Base-by-base conservation (phyloP, 2,888 invertebrate genomes). In the Zonitis immaculata region DNA sequence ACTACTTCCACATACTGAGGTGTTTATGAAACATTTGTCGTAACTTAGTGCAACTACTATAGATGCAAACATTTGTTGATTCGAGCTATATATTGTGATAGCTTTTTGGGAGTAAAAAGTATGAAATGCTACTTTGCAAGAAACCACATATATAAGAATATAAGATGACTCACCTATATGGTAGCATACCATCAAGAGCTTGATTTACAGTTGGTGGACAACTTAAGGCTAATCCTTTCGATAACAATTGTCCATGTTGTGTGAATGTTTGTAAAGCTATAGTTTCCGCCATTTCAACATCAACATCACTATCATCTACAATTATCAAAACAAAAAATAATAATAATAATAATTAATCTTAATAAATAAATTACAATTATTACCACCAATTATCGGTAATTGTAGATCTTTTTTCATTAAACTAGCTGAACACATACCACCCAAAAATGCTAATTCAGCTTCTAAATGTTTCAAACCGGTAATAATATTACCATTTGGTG, bases 391-490 rank as follows among this genome's bases (percentile, higher is more conserved):
- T 47, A 77, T 77, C 59, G 82, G 89, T 58, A 91, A 78, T 49
- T 82, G 78, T 30, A 91, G 80, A 73, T 90, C 89, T 69, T 87
- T 88, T 70, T 87, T 90, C 78, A 96, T 89, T 4, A 97, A 83
- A 66, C 91, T 88, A 9, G 93, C 87, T 12, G 94, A 90, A 74
- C 95, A 95, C 79, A 91, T 89, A 48, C 95, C 94, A 2, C 93
- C 95, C 26, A 95, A 81, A 76, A 92, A 91, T 0, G 92, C 83
- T 49, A 97, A 77, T 73, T 96, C 97, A 72, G 89, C 89, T 77
- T 97, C 97, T 53, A 96, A 77, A 58, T 89, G 87, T 58, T 82
- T 81, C 32, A 91, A 74, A 0, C 85, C 85, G 39, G 64, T 55
- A 75, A 79, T 58, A 75, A 61, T 50, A 50, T 54, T 70, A n/a